Percentiles rank a stretch among this genome's conserved stretches.
Evolutionary conservation across 1,140 invertebrate species (phyloP).

Genomic region (Thaumetopoea pityocampa): DNA sequence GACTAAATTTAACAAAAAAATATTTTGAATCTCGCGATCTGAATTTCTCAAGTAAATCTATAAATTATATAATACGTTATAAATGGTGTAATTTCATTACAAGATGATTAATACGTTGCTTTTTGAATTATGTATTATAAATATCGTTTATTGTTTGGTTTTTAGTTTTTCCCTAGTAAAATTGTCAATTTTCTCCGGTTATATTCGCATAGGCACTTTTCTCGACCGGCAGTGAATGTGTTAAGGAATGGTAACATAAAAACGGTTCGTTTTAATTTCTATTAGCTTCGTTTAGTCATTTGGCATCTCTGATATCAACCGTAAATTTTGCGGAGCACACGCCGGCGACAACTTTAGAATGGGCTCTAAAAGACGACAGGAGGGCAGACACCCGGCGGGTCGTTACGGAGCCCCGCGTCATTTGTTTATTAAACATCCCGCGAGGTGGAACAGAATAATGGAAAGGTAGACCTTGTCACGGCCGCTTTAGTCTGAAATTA

Average conservation of each 20-base stretch:
- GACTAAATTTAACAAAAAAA: too few species aligned
- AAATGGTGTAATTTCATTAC: too few species aligned
- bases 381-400: conserved; percentile 39
- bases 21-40: too few species aligned
- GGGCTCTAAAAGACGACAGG: conserved; percentile 41
- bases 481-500: conserved; percentile 67
- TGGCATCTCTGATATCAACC: conserved; percentile 25
- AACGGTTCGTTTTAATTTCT: conserved; percentile 10
- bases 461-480: conserved; percentile 63
- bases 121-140: too few species aligned
- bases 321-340: conserved; percentile 18
- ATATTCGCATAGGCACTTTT: too few species aligned
- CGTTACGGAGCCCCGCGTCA: conserved; percentile 62
- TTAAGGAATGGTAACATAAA: conserved; percentile 10
- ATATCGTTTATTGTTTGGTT: too few species aligned
- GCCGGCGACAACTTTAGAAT: conserved; percentile 41
- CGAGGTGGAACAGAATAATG: conserved; percentile 70
- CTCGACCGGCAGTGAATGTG: too few species aligned
- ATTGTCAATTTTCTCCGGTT: too few species aligned
- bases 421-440: conserved; percentile 73
- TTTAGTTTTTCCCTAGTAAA: too few species aligned
- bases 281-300: conserved; percentile 10
- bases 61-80: too few species aligned
- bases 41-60: too few species aligned
- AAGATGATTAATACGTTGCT: too few species aligned